Conservation (phyloP, 2,113 vertebrate genomes). For the Syngnathoides biaculeatus region DNA sequence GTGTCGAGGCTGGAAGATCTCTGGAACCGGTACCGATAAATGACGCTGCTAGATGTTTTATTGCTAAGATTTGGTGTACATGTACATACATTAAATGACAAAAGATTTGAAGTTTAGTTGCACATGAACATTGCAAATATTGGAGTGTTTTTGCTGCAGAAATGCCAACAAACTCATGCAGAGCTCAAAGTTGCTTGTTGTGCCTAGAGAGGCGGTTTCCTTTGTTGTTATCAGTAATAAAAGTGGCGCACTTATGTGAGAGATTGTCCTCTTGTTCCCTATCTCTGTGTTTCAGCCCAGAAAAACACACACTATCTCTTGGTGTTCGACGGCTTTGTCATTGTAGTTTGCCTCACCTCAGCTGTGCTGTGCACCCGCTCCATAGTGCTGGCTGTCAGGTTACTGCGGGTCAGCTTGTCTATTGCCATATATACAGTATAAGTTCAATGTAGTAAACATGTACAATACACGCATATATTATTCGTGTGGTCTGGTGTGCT, state of each 20-base stretch:
- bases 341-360: conserved; percentile 83
- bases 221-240: conserved; percentile 23
- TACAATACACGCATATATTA: background rate
- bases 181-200: background rate
- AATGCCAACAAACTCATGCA: background rate
- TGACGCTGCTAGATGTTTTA: background rate
- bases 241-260: conserved; percentile 10
- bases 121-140: background rate
- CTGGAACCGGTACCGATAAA: conserved; percentile 78
- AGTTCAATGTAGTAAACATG: background rate
- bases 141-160: background rate
- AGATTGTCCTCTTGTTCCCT: conserved; percentile 20
- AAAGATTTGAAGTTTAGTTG: background rate
- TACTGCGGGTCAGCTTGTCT: conserved; percentile 80
- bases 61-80: background rate
- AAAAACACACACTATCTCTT: conserved; percentile 86
- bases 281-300: conserved; percentile 73
- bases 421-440: background rate
- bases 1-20: conserved; percentile 85
- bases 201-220: conserved; percentile 14
- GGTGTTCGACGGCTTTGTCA: conserved; percentile 86
- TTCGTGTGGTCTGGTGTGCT: background rate
- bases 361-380: conserved; percentile 87
- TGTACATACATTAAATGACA: background rate
- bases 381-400: conserved; percentile 81